Conservation (phyloP, 2,797 vertebrate genomes). For the Enteromius anoplus region DNA sequence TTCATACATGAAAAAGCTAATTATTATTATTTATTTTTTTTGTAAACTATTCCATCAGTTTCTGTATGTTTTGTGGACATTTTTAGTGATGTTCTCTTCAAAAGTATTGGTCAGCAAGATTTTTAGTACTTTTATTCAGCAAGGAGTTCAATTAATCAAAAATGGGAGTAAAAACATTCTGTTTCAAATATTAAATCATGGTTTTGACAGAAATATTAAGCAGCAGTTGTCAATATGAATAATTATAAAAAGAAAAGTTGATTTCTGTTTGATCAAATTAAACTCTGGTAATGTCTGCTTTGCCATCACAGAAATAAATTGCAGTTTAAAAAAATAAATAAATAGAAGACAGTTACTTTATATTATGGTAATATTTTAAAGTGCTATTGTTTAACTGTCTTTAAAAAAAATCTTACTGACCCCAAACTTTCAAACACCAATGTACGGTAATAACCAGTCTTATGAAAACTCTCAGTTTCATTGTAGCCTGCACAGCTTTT, state of each 20-base stretch:
- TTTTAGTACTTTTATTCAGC: background rate
- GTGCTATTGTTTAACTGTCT: background rate
- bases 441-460: background rate
- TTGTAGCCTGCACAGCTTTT: background rate
- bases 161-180: background rate
- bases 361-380: background rate
- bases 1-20: background rate
- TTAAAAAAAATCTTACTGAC: background rate
- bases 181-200: background rate
- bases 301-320: background rate
- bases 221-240: background rate
- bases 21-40: background rate
- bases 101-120: background rate
- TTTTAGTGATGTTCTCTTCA: background rate
- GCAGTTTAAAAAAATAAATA: background rate
- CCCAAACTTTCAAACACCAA: background rate
- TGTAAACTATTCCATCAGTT: background rate
- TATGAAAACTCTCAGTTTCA: background rate
- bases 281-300: background rate
- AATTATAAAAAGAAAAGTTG: background rate
- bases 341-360: background rate
- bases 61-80: background rate
- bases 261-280: background rate
- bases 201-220: background rate
- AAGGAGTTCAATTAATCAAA: background rate